A percentile compares a stretch with the other conserved stretches of the same genome.
These are phyloP conservation scores for Etheostoma spectabile DNA, from an alignment of 2,113 vertebrate species.

Conservation along the genomic window DNA sequence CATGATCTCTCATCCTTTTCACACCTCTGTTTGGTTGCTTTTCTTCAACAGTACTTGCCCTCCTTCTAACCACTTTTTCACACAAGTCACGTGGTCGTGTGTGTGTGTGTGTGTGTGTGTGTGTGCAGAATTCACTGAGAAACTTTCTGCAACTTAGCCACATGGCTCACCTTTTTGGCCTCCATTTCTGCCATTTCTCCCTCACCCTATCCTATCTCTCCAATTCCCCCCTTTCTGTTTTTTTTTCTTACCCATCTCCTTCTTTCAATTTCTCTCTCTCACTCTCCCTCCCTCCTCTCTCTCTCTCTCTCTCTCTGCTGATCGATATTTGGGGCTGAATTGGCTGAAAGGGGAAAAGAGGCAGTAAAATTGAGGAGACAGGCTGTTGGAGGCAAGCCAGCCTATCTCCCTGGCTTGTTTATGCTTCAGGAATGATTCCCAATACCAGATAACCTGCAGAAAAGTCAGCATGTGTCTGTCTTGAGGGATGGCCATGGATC, in stretches of 20 bases:
- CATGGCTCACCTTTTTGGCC: slow-evolving; percentile 70
- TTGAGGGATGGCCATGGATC: slow-evolving; percentile 76
- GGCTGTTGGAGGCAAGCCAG: slow-evolving; percentile 77
- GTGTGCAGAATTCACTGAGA: slow-evolving; percentile 18
- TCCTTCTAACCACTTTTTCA: background rate
- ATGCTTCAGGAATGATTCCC: slow-evolving; percentile 83
- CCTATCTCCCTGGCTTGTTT: slow-evolving; percentile 80
- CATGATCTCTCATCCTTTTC: slow-evolving; percentile 9
- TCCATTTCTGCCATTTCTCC: slow-evolving; percentile 60
- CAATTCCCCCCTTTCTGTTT: slow-evolving; percentile 43
- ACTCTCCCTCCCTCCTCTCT: background rate
- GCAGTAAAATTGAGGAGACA: slow-evolving; percentile 81
- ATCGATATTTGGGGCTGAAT: slow-evolving; percentile 83
- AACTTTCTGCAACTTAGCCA: slow-evolving; percentile 67
- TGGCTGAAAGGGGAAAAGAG: slow-evolving; percentile 81
- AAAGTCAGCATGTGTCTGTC: slow-evolving; percentile 80
- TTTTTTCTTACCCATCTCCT: slow-evolving; percentile 56
- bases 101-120: slow-evolving; percentile 12
- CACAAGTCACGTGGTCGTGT: background rate
- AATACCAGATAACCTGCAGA: slow-evolving; percentile 80
- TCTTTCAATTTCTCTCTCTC: slow-evolving; percentile 53
- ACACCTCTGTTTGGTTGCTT: background rate
- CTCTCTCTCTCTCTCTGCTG: slow-evolving; percentile 50
- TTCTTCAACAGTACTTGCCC: background rate
- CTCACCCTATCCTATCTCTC: slow-evolving; percentile 51